Evolutionary conservation across 2,888 invertebrate species (phyloP), one percentile per base, ranked within the genome.

Genomic region (Stenolophus ochropezus): DNA sequence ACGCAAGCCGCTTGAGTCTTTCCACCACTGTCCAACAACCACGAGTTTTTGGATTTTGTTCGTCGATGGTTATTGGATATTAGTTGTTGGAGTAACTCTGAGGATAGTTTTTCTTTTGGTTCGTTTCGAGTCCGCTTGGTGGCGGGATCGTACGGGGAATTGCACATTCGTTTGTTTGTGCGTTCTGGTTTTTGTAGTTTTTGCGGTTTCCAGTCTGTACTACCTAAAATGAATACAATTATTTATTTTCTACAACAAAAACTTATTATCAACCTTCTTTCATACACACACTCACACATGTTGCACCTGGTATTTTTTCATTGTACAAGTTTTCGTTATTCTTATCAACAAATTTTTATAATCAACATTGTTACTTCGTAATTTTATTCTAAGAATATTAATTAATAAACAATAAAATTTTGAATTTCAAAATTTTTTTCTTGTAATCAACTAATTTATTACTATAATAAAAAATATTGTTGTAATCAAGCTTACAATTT

Each of bases 21-120:
- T 1, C 87, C 86, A 8, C 88, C 86, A 16, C 87, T 86, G 85
- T 88, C 88, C 76, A 88, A 79, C 83, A 88, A 84, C 89, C 89
- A 90, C 84, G 87, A 87, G 56, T 84, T 86, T 83, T 88, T 88
- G 27, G 86, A 87, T 85, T 88, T 89, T 11, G 89, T 86, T 33
- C 88, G 82, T 85, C 81, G 83, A 58, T 84, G 82, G 83, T 88
- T 90, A 84, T 90, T 90, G 82, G 92, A 91, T 85, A 93, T 93
- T 61, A 93, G 86, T 85, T 93, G 92, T 83, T 93, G 93, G 21
- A 93, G 85, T 58, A 93, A 87, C 85, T 93, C 92, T 3, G 91
- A 88, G 2, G 89, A 88, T 86, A 89, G 87, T 84, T 88, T 88
- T 76, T 88, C 89, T 84, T 88, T 88, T 14, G 88, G 87, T 83